Conservation (phyloP, 2,113 vertebrate species). For the Picathartes gymnocephalus region DNA sequence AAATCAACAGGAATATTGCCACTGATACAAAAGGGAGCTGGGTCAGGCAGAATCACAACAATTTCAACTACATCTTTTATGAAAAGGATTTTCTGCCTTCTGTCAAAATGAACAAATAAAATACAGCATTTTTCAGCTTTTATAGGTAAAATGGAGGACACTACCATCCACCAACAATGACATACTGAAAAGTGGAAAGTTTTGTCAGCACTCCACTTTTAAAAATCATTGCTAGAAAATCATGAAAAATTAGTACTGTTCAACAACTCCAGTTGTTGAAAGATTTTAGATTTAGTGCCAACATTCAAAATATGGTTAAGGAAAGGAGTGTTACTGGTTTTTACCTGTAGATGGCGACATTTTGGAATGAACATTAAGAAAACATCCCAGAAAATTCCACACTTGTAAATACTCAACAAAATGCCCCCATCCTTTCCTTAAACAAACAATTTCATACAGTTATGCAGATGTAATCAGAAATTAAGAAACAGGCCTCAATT, state of each 20-base stretch:
- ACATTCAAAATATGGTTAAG: neutral
- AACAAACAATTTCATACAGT: neutral
- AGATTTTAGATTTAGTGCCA: neutral
- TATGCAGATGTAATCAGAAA: slow-evolving; percentile 15
- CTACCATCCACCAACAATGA: neutral
- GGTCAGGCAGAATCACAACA: neutral
- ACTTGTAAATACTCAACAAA: neutral
- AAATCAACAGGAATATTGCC: slow-evolving; percentile 3
- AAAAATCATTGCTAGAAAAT: neutral
- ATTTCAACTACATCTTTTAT: neutral
- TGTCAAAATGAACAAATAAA: neutral
- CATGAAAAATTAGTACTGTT: neutral
- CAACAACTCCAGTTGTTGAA: neutral
- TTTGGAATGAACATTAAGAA: neutral
- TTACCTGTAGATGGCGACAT: neutral
- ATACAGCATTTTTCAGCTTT: neutral
- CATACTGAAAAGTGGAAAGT: neutral
- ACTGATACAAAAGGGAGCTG: neutral
- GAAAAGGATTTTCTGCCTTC: neutral
- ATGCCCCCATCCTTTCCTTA: neutral
- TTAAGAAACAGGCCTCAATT: neutral
- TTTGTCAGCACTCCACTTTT: neutral
- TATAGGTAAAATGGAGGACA: neutral
- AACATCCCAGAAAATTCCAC: neutral
- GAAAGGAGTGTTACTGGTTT: neutral